A percentile compares a stretch with the other conserved stretches of the same genome.
Conservation (phyloP, 1,140 invertebrate species). For the Papilio polytes region DNA sequence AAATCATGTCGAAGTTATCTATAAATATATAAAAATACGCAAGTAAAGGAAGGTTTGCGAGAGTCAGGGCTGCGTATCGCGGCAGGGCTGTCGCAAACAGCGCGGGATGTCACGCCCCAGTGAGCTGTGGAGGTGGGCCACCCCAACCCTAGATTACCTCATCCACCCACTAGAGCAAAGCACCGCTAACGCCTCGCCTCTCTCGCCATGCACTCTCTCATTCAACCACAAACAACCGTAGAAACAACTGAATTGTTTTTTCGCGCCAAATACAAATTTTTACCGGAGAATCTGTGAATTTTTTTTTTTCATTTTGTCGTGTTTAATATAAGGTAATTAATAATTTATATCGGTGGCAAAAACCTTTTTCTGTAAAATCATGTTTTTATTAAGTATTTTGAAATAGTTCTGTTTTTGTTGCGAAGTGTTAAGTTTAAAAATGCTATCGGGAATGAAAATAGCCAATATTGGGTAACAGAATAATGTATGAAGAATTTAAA, state of each 20-base stretch:
- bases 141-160: slow-evolving; percentile 44
- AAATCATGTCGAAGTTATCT: background rate
- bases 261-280: slow-evolving; percentile 7
- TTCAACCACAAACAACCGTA: slow-evolving; percentile 35
- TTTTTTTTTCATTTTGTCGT: background rate
- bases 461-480: background rate
- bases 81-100: slow-evolving; percentile 50
- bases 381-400: background rate
- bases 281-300: background rate
- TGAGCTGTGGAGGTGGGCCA: slow-evolving; percentile 36
- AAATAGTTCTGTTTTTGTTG: background rate
- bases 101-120: slow-evolving; percentile 49
- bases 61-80: slow-evolving; percentile 43
- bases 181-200: background rate
- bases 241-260: slow-evolving; percentile 26
- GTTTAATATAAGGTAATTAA: slow-evolving; percentile 20
- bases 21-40: slow-evolving; percentile 49
- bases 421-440: background rate
- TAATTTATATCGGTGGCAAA: background rate
- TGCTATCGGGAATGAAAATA: background rate
- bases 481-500: background rate
- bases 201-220: slow-evolving; percentile 35
- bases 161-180: slow-evolving; percentile 44
- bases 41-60: slow-evolving; percentile 43
- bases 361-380: background rate